Evolutionary conservation across 2,888 invertebrate genomes (phyloP).

Genomic region (Venusia cambrica): DNA sequence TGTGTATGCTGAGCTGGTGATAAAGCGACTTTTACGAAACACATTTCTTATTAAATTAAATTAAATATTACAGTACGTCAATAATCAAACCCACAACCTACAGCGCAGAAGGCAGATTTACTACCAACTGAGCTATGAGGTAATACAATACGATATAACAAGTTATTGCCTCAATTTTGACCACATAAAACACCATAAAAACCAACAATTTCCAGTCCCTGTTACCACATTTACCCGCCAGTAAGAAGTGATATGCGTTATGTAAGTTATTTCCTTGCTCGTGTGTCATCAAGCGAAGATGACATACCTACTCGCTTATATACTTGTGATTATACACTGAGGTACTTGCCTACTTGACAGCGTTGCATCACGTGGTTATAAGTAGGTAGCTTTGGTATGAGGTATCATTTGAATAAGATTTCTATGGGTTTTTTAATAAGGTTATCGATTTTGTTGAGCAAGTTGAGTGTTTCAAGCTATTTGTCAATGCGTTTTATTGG

Average conservation of each 20-base stretch:
- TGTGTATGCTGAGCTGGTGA: too few relatives aligned
- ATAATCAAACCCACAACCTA: too few relatives aligned
- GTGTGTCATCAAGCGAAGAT: constrained; percentile 23
- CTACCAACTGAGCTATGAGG: constrained; percentile 4
- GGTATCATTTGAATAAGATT: constrained; percentile 13
- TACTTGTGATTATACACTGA: too few relatives aligned
- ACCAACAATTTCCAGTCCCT: constrained; percentile 3
- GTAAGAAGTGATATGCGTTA: constrained; percentile 4
- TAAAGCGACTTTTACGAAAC: too few relatives aligned
- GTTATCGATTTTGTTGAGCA: constrained; percentile 7
- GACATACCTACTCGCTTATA: constrained; percentile 13
- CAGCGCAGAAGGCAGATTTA: too few relatives aligned
- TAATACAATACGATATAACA: constrained; percentile 2
- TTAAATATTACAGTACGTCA: too few relatives aligned
- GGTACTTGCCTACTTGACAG: constrained; percentile 15
- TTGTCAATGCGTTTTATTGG: too few relatives aligned
- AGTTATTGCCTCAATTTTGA: neutral
- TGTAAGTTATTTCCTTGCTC: constrained; percentile 20
- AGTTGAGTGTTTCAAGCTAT: too few relatives aligned
- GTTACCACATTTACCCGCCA: constrained; percentile 10
- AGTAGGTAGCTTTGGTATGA: constrained; percentile 9
- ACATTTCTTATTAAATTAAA: too few relatives aligned
- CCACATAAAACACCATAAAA: neutral
- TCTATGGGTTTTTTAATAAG: constrained; percentile 9
- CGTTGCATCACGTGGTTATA: constrained; percentile 14